Evolutionary conservation across 2,888 invertebrate species (phyloP), one percentile per base, ranked within the genome.

Genomic region (Peribatodes rhomboidaria): DNA sequence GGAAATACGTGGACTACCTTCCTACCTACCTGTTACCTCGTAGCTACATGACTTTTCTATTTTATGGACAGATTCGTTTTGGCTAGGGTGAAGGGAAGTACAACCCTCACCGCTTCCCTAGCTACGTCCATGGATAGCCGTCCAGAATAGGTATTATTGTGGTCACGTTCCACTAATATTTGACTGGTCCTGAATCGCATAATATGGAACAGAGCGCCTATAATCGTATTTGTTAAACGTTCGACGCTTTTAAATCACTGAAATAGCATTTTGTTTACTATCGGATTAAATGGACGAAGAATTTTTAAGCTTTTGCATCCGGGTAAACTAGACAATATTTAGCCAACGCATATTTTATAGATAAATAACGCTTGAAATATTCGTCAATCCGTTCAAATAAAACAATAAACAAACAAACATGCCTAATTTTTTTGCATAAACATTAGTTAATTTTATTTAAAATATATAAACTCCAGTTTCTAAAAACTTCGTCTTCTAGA

Each of bases 81-180:
- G n/a, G 42, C 18, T 11, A 20, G 50, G 59, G 42, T 20, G 16
- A 22, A 16, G 9, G 37, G 16, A 18, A 52, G 50, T 9, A 44
- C 11, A 27, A n/a, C 47, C 46, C 27, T 4, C 27, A 10, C 16
- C 27, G 27, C 7, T 31, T 54, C 20, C 46, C 53, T 63, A 31
- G 37, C 14, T 63, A 39, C 57, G 52, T 27, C 39, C 57, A 52
- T 20, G 62, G 9, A n/a, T 37, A 46, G 27, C 57, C 67, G 75
- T 69, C 67, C 74, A 70, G 72, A 79, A 70, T 71, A 64, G 61
- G 65, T 71, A 68, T 69, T 82, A 84, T 85, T 81, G 80, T 79
- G 83, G 81, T 83, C 85, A 86, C 85, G 85, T 83, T 81, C 82
- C 65, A 78, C 83, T 85, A 85, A 86, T 84, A 86, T 85, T 85